phyloP scores from a whole-genome alignment of 2,113 vertebrate genomes.

The Tachysurus fulvidraco region DNA sequence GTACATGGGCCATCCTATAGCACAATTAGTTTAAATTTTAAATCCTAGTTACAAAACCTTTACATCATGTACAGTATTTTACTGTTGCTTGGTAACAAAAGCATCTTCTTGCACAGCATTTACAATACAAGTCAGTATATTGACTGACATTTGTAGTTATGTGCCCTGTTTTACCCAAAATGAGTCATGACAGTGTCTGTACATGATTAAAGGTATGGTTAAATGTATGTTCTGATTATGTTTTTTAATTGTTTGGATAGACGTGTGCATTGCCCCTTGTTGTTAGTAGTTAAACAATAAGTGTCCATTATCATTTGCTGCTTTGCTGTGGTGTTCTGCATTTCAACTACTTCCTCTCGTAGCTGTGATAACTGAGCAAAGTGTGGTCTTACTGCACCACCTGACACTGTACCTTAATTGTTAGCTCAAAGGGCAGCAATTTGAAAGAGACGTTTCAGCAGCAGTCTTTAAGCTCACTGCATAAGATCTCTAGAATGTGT shows the following conservation, averaged over 20 bases:
- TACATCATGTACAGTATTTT: not conserved
- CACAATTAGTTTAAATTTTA: not conserved
- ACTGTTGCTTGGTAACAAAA: not conserved
- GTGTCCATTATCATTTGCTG: conserved; percentile 38
- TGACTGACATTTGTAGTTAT: not conserved
- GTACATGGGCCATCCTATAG: not conserved
- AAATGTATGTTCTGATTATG: not conserved
- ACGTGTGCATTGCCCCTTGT: not conserved
- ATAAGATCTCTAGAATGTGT: conserved; percentile 50
- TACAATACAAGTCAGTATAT: not conserved
- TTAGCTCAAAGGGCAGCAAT: not conserved
- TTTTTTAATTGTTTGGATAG: not conserved
- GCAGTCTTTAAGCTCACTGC: conserved; percentile 55
- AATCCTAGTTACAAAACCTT: not conserved
- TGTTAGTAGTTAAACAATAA: conserved; percentile 10
- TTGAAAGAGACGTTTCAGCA: not conserved
- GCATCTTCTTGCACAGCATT: not conserved
- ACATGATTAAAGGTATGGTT: not conserved
- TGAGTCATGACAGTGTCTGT: not conserved
- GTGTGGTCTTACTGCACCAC: not conserved
- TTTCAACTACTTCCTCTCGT: conserved; percentile 18
- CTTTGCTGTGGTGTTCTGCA: conserved; percentile 5
- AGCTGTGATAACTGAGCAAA: not conserved
- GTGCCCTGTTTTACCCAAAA: not conserved
- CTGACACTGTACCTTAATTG: not conserved